These are phyloP conservation scores for Babyrousa celebensis DNA, from an alignment of 2,797 vertebrate species.

Conservation along the genomic window DNA sequence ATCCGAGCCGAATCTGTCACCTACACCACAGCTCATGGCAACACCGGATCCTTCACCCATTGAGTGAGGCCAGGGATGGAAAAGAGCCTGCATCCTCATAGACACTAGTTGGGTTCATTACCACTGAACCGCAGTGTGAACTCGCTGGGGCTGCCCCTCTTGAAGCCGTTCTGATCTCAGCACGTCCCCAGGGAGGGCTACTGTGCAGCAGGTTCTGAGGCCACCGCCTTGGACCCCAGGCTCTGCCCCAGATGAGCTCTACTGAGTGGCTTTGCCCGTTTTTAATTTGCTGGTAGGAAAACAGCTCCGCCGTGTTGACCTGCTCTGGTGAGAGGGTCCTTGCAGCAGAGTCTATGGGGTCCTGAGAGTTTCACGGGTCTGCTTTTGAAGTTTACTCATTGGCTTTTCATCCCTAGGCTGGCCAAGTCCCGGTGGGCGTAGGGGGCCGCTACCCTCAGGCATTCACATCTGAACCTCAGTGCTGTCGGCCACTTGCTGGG, in stretches of 20 bases:
- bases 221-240: fast-evolving
- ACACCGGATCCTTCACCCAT: too few relatives aligned
- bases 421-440: background rate
- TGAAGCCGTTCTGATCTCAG: background rate
- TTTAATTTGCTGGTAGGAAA: background rate
- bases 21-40: too few relatives aligned
- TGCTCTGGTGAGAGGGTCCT: background rate
- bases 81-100: too few relatives aligned
- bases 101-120: too few relatives aligned
- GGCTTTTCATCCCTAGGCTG: background rate
- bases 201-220: background rate
- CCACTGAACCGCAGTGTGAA: too few relatives aligned
- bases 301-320: too few relatives aligned
- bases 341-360: background rate
- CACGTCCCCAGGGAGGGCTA: background rate
- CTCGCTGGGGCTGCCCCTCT: background rate
- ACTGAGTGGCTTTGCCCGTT: too few relatives aligned
- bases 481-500: background rate
- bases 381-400: background rate
- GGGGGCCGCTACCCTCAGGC: background rate
- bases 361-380: background rate
- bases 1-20: too few relatives aligned
- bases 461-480: background rate
- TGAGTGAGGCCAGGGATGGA: too few relatives aligned
- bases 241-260: background rate